These are phyloP conservation scores for Dasypogon diadema DNA, from an alignment of 2,888 invertebrate genomes.

Conservation along the genomic window DNA sequence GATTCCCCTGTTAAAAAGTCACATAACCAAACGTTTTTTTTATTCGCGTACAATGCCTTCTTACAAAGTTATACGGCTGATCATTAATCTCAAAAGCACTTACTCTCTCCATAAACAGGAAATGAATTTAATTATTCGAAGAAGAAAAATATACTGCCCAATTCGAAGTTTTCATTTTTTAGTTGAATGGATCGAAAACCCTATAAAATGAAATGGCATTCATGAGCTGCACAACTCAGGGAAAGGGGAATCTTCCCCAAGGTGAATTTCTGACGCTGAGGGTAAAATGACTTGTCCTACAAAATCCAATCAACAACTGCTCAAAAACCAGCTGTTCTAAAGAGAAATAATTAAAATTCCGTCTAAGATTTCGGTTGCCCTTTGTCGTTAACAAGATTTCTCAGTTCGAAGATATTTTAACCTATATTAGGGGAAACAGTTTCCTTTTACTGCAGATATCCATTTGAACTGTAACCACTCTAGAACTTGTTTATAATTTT, in stretches of 20 bases:
- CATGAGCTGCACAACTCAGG: too few species aligned
- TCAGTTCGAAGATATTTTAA: too few species aligned
- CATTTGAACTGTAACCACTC: too few species aligned
- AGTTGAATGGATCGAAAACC: constrained; percentile 16
- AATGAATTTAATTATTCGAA: constrained; percentile 48
- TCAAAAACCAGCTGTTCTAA: constrained; percentile 1
- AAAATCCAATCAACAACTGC: constrained; percentile 26
- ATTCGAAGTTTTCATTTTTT: constrained; percentile 26
- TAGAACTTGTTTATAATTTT: too few species aligned
- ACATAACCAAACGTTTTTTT: too few species aligned
- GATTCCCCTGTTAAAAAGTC: too few species aligned
- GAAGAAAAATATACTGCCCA: constrained; percentile 25
- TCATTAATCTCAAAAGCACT: too few species aligned
- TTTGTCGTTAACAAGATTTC: constrained; percentile 35
- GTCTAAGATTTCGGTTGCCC: neutral
- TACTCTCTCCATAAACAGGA: neutral
- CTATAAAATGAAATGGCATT: neutral
- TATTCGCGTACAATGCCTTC: too few species aligned
- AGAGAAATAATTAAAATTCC: constrained; percentile 41
- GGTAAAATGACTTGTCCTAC: constrained; percentile 1
- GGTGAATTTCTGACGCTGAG: neutral
- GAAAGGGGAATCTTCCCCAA: constrained; percentile 13
- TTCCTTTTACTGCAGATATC: too few species aligned
- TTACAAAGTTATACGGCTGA: too few species aligned
- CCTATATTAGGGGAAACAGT: too few species aligned